Conservation (phyloP, 30 jellyfish, hydroid and myxozoan genomes). For the Euphysa ruthae region DNA sequence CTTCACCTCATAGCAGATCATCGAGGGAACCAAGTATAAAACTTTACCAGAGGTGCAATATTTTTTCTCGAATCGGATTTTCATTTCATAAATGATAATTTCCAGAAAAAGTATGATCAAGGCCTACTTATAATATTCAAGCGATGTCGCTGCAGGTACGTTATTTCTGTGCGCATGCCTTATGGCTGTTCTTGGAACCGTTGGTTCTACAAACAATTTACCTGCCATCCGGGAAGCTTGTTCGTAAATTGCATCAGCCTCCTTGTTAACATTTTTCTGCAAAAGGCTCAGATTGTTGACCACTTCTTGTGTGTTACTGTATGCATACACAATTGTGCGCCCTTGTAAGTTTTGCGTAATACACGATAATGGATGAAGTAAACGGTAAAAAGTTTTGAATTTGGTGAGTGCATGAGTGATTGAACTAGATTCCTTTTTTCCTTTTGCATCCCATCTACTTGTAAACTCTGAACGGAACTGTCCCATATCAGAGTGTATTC, state of each 20-base stretch:
- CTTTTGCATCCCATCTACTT: not conserved
- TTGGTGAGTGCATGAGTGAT: too few relatives aligned
- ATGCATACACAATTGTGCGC: not conserved
- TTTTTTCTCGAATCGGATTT: not conserved
- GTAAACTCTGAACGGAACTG: not conserved
- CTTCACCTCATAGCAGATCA: slow-evolving; percentile 10
- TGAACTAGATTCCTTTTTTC: too few relatives aligned
- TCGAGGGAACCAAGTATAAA: slow-evolving; percentile 1
- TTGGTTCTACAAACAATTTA: not conserved
- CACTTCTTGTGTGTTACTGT: not conserved
- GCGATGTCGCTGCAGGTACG: not conserved
- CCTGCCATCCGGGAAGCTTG: slow-evolving; percentile 5
- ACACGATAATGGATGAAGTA: not conserved
- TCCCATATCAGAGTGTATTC: too few relatives aligned
- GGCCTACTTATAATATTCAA: not conserved
- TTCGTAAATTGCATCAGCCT: not conserved
- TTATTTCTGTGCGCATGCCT: slow-evolving; percentile 2
- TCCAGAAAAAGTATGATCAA: not conserved
- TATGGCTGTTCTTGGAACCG: not conserved
- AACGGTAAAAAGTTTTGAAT: not conserved
- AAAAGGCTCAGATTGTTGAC: not conserved
- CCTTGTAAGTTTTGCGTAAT: not conserved
- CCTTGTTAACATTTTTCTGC: slow-evolving; percentile 1
- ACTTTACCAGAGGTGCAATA: too few relatives aligned
- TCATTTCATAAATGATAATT: slow-evolving; percentile 1